Base-by-base conservation (phyloP, 2,797 vertebrate genomes). In the Leptodactylus fallax region DNA sequence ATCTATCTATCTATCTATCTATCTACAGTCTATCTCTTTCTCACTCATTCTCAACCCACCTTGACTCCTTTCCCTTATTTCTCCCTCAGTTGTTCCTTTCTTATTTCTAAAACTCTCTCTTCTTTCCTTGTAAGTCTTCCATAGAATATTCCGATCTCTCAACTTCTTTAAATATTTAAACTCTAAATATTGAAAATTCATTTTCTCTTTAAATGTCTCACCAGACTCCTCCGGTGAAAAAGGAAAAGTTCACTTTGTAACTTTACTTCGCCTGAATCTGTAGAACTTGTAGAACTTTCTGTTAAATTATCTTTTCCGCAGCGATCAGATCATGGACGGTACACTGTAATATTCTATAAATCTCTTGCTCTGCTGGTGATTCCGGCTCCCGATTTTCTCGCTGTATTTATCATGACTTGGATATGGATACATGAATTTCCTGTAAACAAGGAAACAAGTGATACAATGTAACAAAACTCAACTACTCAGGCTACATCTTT, bases 151-250 rank as follows among this genome's bases (percentile, higher is more conserved):
- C 6, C 36, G 72, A 49, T 6, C 61, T 61, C 55, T 80, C 16
- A 10, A 1, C 14, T 61, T 17, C 3, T 12, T 45, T 21, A 71
- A 83, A 49, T 55, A 67, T 69, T 71, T 53, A 19, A 69, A 7
- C 16, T 51, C 19, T 55, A 25, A 65, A 71, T 69, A 72, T 56
- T 60, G 56, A 72, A 71, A 69, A 74, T 72, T 84, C 36, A 61
- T n/a, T 47, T 74, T 60, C 83, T 84, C 56, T 61, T 84, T 60
- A 84, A 76, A 84, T 58, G n/a, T 58, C 55, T 69, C 7, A 4
- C 10, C 81, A 36, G 81, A 25, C 27, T 74, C 16, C 27, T 25
- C 55, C 36, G 45, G 21, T 47, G 19, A 84, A 19, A 36, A 76
- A 76, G 25, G 8, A 45, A 58, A 61, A 10, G 27, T 76, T 72